A percentile compares a stretch with the other conserved stretches of the same genome.
These are phyloP conservation scores for Dasypolia templi DNA, from an alignment of 2,888 invertebrate species.

Conservation along the genomic window DNA sequence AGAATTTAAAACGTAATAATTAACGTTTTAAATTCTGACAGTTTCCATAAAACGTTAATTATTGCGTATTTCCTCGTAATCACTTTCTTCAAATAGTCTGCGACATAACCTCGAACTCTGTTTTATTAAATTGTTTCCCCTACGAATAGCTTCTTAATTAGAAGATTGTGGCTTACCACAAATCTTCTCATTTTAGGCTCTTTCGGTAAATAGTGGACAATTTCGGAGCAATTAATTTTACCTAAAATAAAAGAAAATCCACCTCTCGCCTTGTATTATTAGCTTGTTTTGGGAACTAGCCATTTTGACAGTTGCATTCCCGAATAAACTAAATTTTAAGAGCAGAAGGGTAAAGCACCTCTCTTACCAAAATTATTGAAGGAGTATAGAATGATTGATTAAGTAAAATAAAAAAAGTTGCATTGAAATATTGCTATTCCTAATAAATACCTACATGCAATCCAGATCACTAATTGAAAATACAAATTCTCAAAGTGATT, in stretches of 20 bases:
- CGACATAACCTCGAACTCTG: not conserved
- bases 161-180: no score
- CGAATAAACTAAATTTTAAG: not conserved
- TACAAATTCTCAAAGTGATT: not conserved
- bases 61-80: not conserved
- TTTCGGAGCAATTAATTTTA: not conserved
- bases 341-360: not conserved
- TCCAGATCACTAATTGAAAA: not conserved
- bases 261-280: not conserved
- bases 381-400: not conserved
- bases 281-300: no score
- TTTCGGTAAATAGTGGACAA: not conserved
- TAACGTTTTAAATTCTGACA: no score
- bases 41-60: no score
- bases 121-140: not conserved
- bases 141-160: no score
- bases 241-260: no score
- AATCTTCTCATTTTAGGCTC: not conserved
- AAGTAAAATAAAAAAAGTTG: not conserved
- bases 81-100: not conserved
- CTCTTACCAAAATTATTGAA: not conserved
- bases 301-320: not conserved
- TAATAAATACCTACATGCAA: not conserved
- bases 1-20: not conserved
- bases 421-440: not conserved